Conservation (phyloP, 2,797 vertebrate genomes). For the Chloroceryle amazona region DNA sequence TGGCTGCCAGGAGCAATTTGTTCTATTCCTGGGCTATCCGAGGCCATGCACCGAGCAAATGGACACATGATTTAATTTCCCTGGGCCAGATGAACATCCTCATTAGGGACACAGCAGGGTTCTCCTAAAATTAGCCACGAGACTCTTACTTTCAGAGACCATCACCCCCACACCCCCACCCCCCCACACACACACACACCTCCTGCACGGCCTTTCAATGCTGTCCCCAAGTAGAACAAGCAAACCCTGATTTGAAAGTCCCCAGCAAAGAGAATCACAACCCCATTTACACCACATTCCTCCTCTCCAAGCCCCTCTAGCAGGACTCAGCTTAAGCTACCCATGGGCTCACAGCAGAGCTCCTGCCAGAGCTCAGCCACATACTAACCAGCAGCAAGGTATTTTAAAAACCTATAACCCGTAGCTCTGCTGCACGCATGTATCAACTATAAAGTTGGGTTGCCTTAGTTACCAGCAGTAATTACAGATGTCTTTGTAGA, state of each 20-base stretch:
- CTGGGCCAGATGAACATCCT: constrained; percentile 35
- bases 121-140: not conserved
- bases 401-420: not conserved
- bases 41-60: not conserved
- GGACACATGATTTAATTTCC: constrained; percentile 52
- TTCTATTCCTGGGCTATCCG: constrained; percentile 11
- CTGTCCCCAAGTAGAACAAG: not conserved
- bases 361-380: not conserved
- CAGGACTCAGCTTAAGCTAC: not conserved
- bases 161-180: not conserved
- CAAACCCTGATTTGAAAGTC: not conserved
- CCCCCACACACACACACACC: not conserved
- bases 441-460: constrained; percentile 29
- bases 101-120: constrained; percentile 40
- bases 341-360: not conserved
- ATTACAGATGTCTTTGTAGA: constrained; percentile 67
- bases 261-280: not conserved
- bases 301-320: not conserved
- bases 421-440: not conserved
- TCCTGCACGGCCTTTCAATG: not conserved
- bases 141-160: not conserved
- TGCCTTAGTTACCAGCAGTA: constrained; percentile 64
- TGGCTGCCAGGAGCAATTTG: constrained; percentile 49
- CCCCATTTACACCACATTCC: fast-evolving
- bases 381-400: not conserved